Percentiles rank a stretch among this genome's conserved stretches.
These are phyloP conservation scores for Diploptera punctata DNA, from an alignment of 2,888 invertebrate species.

Conservation along the genomic window DNA sequence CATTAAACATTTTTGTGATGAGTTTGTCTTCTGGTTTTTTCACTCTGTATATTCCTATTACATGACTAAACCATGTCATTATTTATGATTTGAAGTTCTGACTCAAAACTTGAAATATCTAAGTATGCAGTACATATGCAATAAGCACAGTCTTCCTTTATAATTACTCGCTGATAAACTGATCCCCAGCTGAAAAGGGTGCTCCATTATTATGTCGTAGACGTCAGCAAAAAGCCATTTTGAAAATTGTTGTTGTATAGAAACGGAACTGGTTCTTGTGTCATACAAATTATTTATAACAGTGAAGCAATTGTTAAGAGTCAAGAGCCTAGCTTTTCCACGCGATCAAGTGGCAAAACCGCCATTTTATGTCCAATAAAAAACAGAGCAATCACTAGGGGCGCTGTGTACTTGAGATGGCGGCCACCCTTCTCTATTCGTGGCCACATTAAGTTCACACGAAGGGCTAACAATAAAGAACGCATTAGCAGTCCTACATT, in stretches of 20 bases:
- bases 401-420: background rate
- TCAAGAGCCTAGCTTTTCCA: slow-evolving; percentile 10
- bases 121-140: too few species aligned
- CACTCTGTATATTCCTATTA: too few species aligned
- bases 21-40: too few species aligned
- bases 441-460: slow-evolving; percentile 2
- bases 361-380: slow-evolving; percentile 19
- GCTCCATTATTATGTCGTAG: slow-evolving; percentile 27
- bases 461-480: slow-evolving; percentile 4
- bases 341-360: slow-evolving; percentile 12
- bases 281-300: slow-evolving; percentile 24
- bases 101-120: too few species aligned
- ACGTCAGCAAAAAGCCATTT: slow-evolving; percentile 10
- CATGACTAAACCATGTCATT: too few species aligned
- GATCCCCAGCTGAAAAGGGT: slow-evolving; percentile 9
- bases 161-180: slow-evolving; percentile 15
- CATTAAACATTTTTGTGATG: too few species aligned
- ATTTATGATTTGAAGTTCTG: too few species aligned
- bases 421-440: background rate
- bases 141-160: background rate
- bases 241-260: slow-evolving; percentile 22
- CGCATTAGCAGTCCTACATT: too few species aligned
- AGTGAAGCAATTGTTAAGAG: slow-evolving; percentile 19
- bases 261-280: slow-evolving; percentile 24
- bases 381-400: slow-evolving; percentile 15